phyloP scores from a whole-genome alignment of 2,113 vertebrate species.

The Pelecanus crispus region DNA sequence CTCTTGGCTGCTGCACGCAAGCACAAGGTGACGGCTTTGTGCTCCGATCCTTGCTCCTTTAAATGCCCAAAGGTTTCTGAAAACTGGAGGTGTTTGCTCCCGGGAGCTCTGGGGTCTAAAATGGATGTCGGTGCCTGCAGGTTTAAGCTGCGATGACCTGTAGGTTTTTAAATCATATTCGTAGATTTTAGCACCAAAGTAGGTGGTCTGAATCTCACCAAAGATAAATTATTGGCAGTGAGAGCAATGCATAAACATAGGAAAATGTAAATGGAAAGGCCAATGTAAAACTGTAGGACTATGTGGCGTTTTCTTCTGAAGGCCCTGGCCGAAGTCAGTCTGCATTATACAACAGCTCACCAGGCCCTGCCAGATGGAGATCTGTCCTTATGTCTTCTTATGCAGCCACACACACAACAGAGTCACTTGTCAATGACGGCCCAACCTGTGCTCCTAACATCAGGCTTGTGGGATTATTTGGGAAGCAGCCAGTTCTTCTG shows the following conservation, averaged over 20 bases:
- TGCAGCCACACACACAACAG: not conserved
- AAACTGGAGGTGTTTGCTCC: not conserved
- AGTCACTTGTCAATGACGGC: too few relatives aligned
- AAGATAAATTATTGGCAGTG: not conserved
- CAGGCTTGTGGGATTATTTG: not conserved
- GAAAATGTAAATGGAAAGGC: not conserved
- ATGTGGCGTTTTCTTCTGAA: not conserved
- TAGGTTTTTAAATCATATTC: not conserved
- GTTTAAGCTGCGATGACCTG: not conserved
- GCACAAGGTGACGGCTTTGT: not conserved
- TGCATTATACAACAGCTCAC: not conserved
- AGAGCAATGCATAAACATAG: not conserved
- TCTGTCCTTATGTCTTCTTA: not conserved
- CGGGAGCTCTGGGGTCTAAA: not conserved
- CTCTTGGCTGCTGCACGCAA: accelerated
- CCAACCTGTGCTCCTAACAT: not conserved
- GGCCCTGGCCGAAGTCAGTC: too few relatives aligned
- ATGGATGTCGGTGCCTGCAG: not conserved
- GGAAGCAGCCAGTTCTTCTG: not conserved
- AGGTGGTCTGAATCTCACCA: not conserved
- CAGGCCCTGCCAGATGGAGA: not conserved
- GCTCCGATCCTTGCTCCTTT: not conserved
- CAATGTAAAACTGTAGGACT: not conserved
- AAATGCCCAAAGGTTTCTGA: not conserved
- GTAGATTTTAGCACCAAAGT: not conserved